Evolutionary conservation across 35 echinoderm and acorn worm species (phyloP).

Genomic region (Diadema setosum): DNA sequence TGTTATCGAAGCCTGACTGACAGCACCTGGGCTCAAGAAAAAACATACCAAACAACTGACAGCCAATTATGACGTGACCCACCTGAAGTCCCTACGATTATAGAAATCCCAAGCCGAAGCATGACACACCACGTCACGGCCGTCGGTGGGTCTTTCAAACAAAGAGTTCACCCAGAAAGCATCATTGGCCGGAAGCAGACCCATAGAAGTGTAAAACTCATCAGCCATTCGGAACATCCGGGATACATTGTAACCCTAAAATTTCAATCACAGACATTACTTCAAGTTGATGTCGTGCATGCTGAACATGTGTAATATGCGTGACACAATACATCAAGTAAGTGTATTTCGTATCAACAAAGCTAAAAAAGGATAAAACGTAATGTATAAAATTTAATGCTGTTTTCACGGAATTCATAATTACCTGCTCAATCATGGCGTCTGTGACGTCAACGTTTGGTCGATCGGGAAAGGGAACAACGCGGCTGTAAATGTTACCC

Average conservation of each 20-base stretch:
- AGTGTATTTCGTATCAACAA: too few relatives aligned
- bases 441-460: slow-evolving; percentile 74
- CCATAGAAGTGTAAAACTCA: slow-evolving; percentile 57
- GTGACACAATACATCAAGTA: too few relatives aligned
- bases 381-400: too few relatives aligned
- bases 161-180: slow-evolving; percentile 65
- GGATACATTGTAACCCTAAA: slow-evolving; percentile 33
- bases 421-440: slow-evolving; percentile 58
- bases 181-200: slow-evolving; percentile 30
- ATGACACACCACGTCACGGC: slow-evolving; percentile 75
- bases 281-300: too few relatives aligned
- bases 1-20: neutral
- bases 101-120: slow-evolving; percentile 88
- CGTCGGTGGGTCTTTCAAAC: slow-evolving; percentile 59
- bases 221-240: slow-evolving; percentile 52
- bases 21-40: neutral
- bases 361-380: too few relatives aligned
- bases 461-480: slow-evolving; percentile 54
- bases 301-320: too few relatives aligned
- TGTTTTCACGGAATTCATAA: too few relatives aligned
- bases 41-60: neutral
- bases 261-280: too few relatives aligned
- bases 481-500: slow-evolving; percentile 45
- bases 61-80: too few relatives aligned
- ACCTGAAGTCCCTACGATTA: slow-evolving; percentile 71